phyloP scores from a whole-genome alignment of 2,113 vertebrate genomes.

The Recurvirostra avosetta region DNA sequence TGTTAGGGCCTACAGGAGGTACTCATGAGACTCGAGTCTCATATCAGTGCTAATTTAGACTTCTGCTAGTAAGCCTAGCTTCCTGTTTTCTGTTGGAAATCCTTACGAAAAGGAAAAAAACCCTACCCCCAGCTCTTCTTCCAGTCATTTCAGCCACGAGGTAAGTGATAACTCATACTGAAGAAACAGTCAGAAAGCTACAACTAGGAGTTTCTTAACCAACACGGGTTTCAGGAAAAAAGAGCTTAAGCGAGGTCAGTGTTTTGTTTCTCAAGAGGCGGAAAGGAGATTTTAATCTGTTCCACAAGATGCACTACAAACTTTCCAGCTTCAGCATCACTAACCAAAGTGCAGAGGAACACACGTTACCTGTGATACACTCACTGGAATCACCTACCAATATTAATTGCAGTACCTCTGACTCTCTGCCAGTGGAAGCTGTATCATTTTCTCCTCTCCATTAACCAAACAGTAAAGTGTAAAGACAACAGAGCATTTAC shows the following conservation, averaged over 20 bases:
- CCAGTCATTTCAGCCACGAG: neutral
- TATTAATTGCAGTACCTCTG: neutral
- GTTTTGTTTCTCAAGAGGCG: neutral
- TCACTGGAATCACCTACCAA: neutral
- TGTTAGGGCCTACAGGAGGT: neutral
- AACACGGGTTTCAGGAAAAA: neutral
- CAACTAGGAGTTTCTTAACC: neutral
- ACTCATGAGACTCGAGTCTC: neutral
- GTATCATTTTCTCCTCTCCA: neutral
- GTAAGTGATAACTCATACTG: neutral
- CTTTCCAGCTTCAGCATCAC: neutral
- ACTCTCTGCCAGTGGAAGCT: neutral
- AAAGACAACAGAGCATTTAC: neutral
- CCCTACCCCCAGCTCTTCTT: neutral
- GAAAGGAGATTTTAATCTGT: neutral
- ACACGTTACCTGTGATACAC: rapidly evolving
- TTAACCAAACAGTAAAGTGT: neutral
- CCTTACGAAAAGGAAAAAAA: neutral
- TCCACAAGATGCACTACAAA: neutral
- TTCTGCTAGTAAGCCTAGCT: neutral
- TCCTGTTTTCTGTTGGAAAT: neutral
- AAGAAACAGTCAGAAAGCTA: neutral
- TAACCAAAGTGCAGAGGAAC: neutral
- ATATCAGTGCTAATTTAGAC: neutral
- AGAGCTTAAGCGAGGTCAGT: neutral